These are phyloP conservation scores for Mus spretus DNA, from an alignment of 2,797 vertebrate genomes.

Conservation along the genomic window DNA sequence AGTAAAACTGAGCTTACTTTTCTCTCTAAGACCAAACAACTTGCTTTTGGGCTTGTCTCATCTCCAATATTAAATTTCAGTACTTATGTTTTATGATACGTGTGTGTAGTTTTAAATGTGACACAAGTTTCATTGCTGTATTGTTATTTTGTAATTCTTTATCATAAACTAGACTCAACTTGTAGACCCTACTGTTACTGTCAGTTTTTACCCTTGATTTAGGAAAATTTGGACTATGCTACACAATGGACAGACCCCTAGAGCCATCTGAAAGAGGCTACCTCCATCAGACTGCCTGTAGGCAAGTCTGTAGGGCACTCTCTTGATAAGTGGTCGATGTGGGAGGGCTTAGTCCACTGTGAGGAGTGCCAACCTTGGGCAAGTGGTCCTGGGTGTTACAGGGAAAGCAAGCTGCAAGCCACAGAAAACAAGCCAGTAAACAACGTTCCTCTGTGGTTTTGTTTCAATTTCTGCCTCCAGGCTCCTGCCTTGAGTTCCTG, in stretches of 20 bases:
- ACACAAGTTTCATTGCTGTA: background rate
- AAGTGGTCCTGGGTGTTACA: background rate
- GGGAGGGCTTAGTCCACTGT: background rate
- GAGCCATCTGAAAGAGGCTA: background rate
- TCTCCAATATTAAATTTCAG: background rate
- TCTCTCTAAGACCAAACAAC: background rate
- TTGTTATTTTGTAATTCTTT: background rate
- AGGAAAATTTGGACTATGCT: background rate
- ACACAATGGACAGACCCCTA: background rate
- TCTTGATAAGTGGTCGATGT: background rate
- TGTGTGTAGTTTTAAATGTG: background rate
- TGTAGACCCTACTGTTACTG: background rate
- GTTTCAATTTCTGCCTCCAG: no score
- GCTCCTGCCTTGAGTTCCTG: no score
- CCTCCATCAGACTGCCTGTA: background rate
- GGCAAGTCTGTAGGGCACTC: background rate
- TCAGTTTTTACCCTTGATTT: slow-evolving; percentile 14
- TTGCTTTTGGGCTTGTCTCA: background rate
- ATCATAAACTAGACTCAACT: background rate
- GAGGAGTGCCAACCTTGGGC: background rate
- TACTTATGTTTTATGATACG: background rate
- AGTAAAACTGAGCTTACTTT: background rate
- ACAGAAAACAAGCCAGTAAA: background rate
- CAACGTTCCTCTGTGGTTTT: background rate
- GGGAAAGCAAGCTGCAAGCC: background rate